phyloP scores from a whole-genome alignment of 2,113 vertebrate genomes.

The Mobula birostris region DNA sequence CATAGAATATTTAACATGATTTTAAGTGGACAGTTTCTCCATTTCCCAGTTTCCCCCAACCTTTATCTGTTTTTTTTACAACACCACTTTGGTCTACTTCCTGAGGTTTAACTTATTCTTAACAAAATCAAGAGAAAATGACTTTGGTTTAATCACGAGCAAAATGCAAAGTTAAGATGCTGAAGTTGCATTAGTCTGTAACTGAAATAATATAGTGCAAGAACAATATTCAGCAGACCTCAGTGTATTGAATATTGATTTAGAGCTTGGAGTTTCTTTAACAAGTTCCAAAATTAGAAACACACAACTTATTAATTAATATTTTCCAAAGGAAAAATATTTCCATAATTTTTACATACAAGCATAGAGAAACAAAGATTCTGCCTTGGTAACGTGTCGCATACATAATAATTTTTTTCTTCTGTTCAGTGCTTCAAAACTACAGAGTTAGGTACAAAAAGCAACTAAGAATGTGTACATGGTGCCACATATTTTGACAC shows the following conservation, averaged over 20 bases:
- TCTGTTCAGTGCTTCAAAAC: neutral
- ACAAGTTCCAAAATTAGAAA: conserved; percentile 21
- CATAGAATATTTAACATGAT: neutral
- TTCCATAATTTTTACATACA: conserved; percentile 6
- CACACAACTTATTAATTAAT: neutral
- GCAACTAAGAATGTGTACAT: conserved; percentile 1
- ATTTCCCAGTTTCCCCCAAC: neutral
- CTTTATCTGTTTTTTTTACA: neutral
- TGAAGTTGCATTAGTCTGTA: conserved; percentile 1
- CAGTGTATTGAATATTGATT: conserved; percentile 31
- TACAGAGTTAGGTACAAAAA: conserved; percentile 15
- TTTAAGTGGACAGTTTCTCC: neutral
- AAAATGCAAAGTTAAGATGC: neutral
- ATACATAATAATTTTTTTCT: neutral
- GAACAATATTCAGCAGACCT: neutral
- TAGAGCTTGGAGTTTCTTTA: conserved; percentile 25
- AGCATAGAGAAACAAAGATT: neutral
- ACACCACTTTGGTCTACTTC: neutral
- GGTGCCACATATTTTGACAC: conserved; percentile 2
- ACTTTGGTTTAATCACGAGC: conserved; percentile 12
- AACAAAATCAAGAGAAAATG: neutral
- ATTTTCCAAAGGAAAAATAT: conserved; percentile 23
- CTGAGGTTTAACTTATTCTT: neutral
- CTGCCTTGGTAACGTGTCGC: neutral
- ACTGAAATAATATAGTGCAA: neutral